Base-by-base conservation (phyloP, 2,888 invertebrate genomes). In the Aleiodes leptofemur region DNA sequence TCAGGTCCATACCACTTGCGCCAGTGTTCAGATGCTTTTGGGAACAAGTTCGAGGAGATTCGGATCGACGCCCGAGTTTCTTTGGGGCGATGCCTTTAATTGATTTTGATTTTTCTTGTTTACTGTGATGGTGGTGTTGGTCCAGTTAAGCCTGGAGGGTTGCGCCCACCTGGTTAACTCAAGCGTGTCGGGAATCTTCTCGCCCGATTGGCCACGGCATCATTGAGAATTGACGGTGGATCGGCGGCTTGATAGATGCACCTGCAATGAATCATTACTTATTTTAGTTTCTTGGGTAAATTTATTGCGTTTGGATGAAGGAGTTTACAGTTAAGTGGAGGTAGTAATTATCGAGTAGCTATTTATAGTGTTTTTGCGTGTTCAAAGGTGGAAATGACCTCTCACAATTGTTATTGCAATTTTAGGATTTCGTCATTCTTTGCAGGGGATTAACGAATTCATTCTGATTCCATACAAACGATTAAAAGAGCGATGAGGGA, bases 1-100 rank as follows among this genome's bases (percentile, higher is more conserved):
- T 95, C 90, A 96, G 94, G 92, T 95, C 96, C 96, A 96, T 96
- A 69, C 31, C 71, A 78, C 70, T 80, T 78, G 80, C 75, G 72
- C 57, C 59, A 64, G 29, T 76, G 31, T 38, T 16, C 11, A 7
- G 3, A 55, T 48, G 0, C 43, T 9, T 7, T 43, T 43, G 5
- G 14, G 2, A 14, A 56, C 56, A 11, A 56, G 3, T 43, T 11
- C 4, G 6, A 69, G 23, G 64, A 14, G 43, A 48, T 29, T 34
- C 5, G 14, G 5, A 50, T n/a, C 7, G n/a, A 16, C 16, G 23
- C 3, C 1, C 2, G 8, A 6, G 23, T 56, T 9, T 43, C 34
- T 43, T 3, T 43, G 0, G 64, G 0, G 16, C 5, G 16, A 31
- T n/a, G 11, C n/a, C 3, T 8, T 31, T n/a, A 38, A 13, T 59